These are phyloP conservation scores for Hippopotamus amphibius DNA, from an alignment of 2,113 vertebrate genomes.

Conservation along the genomic window DNA sequence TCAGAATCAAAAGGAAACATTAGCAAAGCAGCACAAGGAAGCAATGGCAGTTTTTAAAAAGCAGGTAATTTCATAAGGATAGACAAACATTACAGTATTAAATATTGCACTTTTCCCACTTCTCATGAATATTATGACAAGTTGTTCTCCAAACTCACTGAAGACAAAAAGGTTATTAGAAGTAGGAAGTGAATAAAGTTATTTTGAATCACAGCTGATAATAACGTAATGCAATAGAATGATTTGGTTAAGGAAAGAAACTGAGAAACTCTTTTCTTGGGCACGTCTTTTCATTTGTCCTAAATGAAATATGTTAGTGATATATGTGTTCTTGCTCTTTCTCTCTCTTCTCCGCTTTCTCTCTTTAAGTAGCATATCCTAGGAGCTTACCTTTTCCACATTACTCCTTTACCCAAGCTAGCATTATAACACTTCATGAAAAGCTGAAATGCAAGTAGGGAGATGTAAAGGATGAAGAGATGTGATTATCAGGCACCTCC, in stretches of 20 bases:
- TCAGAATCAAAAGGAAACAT: constrained; percentile 87
- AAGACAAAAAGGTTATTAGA: neutral
- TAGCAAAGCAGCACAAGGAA: constrained; percentile 90
- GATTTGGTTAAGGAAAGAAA: constrained; percentile 26
- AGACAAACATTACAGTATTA: constrained; percentile 40
- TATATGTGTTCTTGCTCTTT: neutral
- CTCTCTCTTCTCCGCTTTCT: neutral
- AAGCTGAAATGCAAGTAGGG: neutral
- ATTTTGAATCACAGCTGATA: constrained; percentile 23
- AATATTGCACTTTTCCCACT: neutral
- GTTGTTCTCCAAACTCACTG: neutral
- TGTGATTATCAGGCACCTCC: neutral
- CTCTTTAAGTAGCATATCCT: neutral
- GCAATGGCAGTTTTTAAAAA: constrained; percentile 90
- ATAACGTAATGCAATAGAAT: neutral
- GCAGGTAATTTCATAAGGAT: constrained; percentile 88
- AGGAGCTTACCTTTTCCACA: neutral
- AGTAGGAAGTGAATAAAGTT: constrained; percentile 41
- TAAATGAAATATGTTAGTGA: constrained; percentile 40
- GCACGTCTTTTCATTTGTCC: constrained; percentile 29
- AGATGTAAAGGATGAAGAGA: constrained; percentile 2
- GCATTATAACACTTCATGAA: neutral
- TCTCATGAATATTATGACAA: neutral
- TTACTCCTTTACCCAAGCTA: neutral
- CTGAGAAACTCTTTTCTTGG: constrained; percentile 8